phyloP scores from a whole-genome alignment of 2,113 vertebrate genomes.

The Paratilapia polleni region DNA sequence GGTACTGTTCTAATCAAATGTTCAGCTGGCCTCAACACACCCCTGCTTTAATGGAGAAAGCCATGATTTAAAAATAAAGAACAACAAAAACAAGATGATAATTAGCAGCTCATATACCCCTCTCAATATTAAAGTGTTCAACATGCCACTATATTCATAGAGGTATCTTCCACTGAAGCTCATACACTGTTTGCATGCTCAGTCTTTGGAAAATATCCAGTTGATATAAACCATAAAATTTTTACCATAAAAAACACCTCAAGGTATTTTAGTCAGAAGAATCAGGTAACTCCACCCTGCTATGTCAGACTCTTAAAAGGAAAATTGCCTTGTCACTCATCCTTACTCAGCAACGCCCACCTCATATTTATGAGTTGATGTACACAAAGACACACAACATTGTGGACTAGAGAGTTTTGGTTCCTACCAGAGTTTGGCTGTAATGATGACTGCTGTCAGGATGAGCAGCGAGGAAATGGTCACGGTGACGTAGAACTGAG shows the following conservation, averaged over 20 bases:
- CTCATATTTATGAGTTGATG: slow-evolving; percentile 3
- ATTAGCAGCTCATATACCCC: slow-evolving; percentile 3
- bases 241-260: neutral
- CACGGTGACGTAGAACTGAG: slow-evolving; percentile 87
- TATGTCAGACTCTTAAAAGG: slow-evolving; percentile 1
- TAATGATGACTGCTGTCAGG: slow-evolving; percentile 80
- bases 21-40: slow-evolving; percentile 10
- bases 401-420: slow-evolving; percentile 4
- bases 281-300: neutral
- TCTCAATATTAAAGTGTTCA: neutral
- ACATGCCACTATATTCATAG: neutral
- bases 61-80: neutral
- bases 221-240: too few species aligned
- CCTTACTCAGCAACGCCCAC: neutral
- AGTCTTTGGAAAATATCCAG: neutral
- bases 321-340: neutral
- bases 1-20: neutral
- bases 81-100: slow-evolving; percentile 7
- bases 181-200: neutral
- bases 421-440: slow-evolving; percentile 85
- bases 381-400: slow-evolving; percentile 1
- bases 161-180: neutral
- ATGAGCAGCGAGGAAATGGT: slow-evolving; percentile 85
- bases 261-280: neutral
- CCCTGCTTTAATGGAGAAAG: neutral